phyloP scores from a whole-genome alignment of 2,113 vertebrate species.

The Vulpes ferrilata region DNA sequence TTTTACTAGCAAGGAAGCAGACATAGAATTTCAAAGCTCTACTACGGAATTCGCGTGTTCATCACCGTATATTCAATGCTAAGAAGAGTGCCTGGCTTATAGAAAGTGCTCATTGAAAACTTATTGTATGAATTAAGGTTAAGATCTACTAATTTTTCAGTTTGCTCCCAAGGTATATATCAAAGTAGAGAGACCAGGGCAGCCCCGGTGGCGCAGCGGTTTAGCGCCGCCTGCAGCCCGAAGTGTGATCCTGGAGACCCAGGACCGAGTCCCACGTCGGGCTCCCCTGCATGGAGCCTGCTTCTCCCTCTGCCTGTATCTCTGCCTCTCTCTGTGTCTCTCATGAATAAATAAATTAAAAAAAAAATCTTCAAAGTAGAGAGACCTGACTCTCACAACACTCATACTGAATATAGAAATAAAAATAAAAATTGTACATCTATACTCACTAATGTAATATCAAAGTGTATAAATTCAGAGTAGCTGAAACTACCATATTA shows the following conservation, averaged over 20 bases:
- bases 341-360: too few species aligned
- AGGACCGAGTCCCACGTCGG: too few species aligned
- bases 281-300: too few species aligned
- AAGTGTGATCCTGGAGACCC: too few species aligned
- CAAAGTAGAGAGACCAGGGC: neutral
- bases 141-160: constrained; percentile 1
- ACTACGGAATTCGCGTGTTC: neutral
- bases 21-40: neutral
- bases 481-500: neutral
- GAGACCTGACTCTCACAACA: neutral
- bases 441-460: neutral
- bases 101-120: neutral
- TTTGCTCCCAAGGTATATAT: neutral
- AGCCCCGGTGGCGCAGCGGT: too few species aligned
- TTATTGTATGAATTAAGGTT: neutral
- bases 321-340: too few species aligned
- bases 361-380: neutral
- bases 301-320: too few species aligned
- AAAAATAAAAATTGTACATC: neutral
- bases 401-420: neutral
- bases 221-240: too few species aligned
- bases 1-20: neutral
- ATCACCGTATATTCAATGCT: neutral
- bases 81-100: neutral
- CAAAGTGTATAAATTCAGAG: neutral